Base-by-base conservation (phyloP, 2,797 vertebrate genomes). In the Coccyzus lansbergi region DNA sequence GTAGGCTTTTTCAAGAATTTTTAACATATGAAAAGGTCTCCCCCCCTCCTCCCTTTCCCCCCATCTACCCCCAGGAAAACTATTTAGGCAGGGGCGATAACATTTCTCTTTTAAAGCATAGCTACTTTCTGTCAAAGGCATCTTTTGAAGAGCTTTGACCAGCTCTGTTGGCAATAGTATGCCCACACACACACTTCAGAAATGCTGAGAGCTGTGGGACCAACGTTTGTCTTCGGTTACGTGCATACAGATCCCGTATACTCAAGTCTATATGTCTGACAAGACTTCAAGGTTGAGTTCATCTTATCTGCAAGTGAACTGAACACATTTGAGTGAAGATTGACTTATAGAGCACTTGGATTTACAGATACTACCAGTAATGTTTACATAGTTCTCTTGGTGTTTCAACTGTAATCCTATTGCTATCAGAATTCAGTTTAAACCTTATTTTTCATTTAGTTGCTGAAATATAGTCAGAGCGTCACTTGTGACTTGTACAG, bases 361-460 rank as follows among this genome's bases (percentile, higher is more conserved):
- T 96, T 96, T 93, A 46, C 87, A 68, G 93, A 67, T 49, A 51
- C 88, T 92, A 81, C 72, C 67, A 28, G 83, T 14, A 36, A 72
- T 94, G 95, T 97, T 97, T 94, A 82, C 94, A 83, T 5, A 96
- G 92, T 92, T 95, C 95, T 96, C 79, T 86, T 8, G 2, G 22
- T 80, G 83, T 87, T 95, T 95, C 93, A 94, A 8, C 92, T 53
- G 84, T 94, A 97, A 96, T 97, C 92, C 82, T 86, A 83, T 12
- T 93, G 93, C 89, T 94, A 92, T 75, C 95, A 96, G 88, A 86
- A 87, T 94, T 90, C 90, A 93, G 59, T 83, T 96, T 86, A 92
- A 94, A 87, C 83, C 93, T 92, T 94, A 84, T 83, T 94, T 94
- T 94, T 96, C 90, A 95, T 96, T 93, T 94, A 86, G 74, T 94